Base-by-base conservation (phyloP, 2,888 invertebrate species). In the Hypercompe scribonia region DNA sequence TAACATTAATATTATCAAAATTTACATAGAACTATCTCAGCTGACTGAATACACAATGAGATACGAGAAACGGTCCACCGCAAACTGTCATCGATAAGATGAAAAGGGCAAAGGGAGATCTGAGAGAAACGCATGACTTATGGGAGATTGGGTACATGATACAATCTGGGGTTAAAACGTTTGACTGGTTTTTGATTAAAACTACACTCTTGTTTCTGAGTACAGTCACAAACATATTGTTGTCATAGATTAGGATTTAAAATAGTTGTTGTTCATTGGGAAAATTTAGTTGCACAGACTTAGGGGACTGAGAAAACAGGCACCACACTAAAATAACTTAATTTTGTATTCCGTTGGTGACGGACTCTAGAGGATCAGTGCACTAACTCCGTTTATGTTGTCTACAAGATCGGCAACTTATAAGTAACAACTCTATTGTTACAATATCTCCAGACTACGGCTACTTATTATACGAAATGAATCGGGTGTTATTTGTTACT, bases 1-100 rank as follows among this genome's bases (percentile, higher is more conserved):
- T 31, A 75, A 76, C 75, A 78, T 75, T 80, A 77, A 82, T 77
- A 70, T 81, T 74, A 78, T 80, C 18, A 63, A 78, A 78, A 83
- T 80, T 79, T 76, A 80, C 75, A 83, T 78, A 81, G 82, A 81
- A 81, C 83, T 81, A 82, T 81, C 70, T 75, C 80, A 76, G 76
- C 79, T 83, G 79, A 69, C n/a, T 79, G 83, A 83, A 83, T 83
- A 76, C 75, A 78, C 64, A 81, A 83, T 82, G 79, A 83, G 81
- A 66, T 70, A 76, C 75, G 75, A 80, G 78, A 73, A 79, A 81
- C 75, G 75, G 78, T 68, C 54, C 70, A 71, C 76, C 78, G 67
- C 76, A 75, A 83, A 78, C 81, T 84, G 84, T 78, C 84, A 82
- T 84, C 76, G 75, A 78, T 81, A 81, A 81, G 78, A 82, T 83